Evolutionary conservation across 2,888 invertebrate genomes (phyloP), one percentile per base, ranked within the genome.

Genomic region (Drosophila quasianomalipes): DNA sequence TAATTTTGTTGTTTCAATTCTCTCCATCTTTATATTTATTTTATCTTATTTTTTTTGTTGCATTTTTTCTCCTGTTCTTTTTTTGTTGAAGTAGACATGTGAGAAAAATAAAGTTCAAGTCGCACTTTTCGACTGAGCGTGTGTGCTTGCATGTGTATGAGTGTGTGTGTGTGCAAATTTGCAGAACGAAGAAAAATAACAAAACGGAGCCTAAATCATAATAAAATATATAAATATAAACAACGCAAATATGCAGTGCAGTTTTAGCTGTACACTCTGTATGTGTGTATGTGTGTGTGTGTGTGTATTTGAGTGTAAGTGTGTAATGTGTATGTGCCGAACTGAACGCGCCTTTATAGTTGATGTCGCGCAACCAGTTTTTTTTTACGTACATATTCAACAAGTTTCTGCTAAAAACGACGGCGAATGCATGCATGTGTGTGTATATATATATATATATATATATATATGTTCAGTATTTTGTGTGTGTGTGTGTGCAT

Each of bases 381-480:
- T 70, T 72, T 74, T 81, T 70, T 76, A 76, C 69, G 64, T 81
- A 76, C 75, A 75, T 76, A 79, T 82, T 82, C 81, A 82, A 82
- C 81, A 82, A 82, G 81, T 82, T 82, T 82, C 82, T 82, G 81
- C 82, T 81, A 72, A 81, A 80, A 80, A 66, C 76, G 79, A 69
- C 68, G 68, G 76, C 67, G 65, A 70, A 49, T 78, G 70, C 57
- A 62, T 79, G 75, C 61, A 55, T 67, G 47, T 69, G 59, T 70
- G 53, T 66, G n/a, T 30, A 2, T 28, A 37, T 55, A 37, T 37
- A 37, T 55, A 26, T 35, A 37, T 28, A 9, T 22, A 14, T 47
- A 3, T 47, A 14, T 30, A 6, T 28, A 3, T 28, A 28, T 30
- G 70, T 47, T 47, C 28, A 53, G 55, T 64, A 55, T 54, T 55